phyloP scores from a whole-genome alignment of 2,888 invertebrate genomes.

The Drosophila acutilabella region DNA sequence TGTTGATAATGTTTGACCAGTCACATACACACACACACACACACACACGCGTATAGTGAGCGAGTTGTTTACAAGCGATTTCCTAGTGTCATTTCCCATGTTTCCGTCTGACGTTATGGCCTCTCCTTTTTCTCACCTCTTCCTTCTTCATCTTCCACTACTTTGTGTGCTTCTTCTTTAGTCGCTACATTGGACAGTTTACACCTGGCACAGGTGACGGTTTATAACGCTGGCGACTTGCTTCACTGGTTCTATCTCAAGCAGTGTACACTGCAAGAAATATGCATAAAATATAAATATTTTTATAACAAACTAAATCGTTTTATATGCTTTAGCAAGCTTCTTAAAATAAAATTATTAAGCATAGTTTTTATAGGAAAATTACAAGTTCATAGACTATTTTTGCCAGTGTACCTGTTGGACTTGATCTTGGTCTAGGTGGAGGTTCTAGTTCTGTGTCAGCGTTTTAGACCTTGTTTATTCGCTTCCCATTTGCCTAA shows the following conservation, averaged over 20 bases:
- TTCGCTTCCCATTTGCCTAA: slow-evolving; percentile 80
- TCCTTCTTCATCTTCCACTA: not conserved
- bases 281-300: too few relatives aligned
- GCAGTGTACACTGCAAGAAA: not conserved
- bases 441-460: slow-evolving; percentile 48
- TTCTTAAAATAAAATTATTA: too few relatives aligned
- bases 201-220: slow-evolving; percentile 81
- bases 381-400: not conserved
- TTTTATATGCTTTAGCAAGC: too few relatives aligned
- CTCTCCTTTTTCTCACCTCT: not conserved
- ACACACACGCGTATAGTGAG: slow-evolving; percentile 14
- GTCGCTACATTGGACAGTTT: slow-evolving; percentile 72
- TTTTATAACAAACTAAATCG: too few relatives aligned
- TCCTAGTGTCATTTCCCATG: slow-evolving; percentile 80
- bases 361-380: too few relatives aligned
- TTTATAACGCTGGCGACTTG: slow-evolving; percentile 69
- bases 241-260: slow-evolving; percentile 66
- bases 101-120: slow-evolving; percentile 57
- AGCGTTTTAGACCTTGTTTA: slow-evolving; percentile 41
- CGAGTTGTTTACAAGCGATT: slow-evolving; percentile 75
- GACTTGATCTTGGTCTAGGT: not conserved
- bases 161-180: too few relatives aligned
- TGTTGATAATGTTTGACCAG: slow-evolving; percentile 34
- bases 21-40: slow-evolving; percentile 13
- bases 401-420: not conserved